phyloP scores from a whole-genome alignment of 2,113 vertebrate genomes.

The Chrysochloris asiatica region DNA sequence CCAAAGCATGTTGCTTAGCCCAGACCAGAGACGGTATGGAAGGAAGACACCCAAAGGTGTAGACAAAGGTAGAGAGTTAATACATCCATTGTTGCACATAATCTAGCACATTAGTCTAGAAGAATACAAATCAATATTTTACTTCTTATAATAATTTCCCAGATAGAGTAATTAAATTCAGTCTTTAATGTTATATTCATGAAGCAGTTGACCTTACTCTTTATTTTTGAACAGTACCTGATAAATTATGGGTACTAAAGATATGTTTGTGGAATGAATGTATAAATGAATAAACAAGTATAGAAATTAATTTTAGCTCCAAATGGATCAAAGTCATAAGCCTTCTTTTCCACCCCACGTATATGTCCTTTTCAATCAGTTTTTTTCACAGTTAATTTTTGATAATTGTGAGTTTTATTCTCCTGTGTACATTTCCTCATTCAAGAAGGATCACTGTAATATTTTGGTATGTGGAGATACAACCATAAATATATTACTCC shows the following conservation, averaged over 20 bases:
- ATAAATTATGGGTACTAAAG: constrained; percentile 32
- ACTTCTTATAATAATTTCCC: constrained; percentile 20
- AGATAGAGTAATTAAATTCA: constrained; percentile 29
- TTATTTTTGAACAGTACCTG: too few relatives aligned
- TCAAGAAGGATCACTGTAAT: not conserved
- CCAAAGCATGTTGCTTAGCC: not conserved
- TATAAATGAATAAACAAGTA: constrained; percentile 6
- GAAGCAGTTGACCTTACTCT: not conserved
- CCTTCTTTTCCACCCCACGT: not conserved
- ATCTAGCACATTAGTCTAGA: not conserved
- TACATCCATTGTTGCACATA: not conserved
- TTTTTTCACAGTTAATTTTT: not conserved
- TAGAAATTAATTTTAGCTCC: constrained; percentile 15
- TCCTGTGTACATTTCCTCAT: not conserved
- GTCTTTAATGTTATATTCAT: constrained; percentile 38
- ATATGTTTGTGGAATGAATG: not conserved
- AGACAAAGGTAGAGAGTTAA: not conserved
- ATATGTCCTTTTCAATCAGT: not conserved
- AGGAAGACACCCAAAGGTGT: not conserved
- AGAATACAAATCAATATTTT: not conserved
- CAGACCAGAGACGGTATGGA: not conserved
- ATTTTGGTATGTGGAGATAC: not conserved
- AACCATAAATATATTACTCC: not conserved
- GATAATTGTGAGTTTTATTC: not conserved
- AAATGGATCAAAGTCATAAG: constrained; percentile 7